Evolutionary conservation across 2,888 invertebrate genomes (phyloP).

Genomic region (Agrochola litura): DNA sequence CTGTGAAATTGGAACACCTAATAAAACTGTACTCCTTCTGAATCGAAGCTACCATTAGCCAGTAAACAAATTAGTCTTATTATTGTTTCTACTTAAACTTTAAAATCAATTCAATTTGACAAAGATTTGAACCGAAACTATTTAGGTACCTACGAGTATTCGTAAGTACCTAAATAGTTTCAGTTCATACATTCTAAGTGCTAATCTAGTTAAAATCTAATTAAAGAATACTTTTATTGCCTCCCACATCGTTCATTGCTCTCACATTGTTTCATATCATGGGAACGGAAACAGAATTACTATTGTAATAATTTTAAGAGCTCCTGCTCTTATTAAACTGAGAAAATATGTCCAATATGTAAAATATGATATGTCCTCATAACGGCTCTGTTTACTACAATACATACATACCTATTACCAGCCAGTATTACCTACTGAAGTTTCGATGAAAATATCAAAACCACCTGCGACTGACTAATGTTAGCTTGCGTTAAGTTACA

Average conservation of each 20-base stretch:
- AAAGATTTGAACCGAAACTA: no score
- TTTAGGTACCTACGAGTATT: no score
- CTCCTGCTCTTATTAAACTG: no score
- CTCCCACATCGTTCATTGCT: conserved; percentile 38
- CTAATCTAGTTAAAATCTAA: conserved; percentile 9
- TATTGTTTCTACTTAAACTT: neutral
- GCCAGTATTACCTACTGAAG: neutral
- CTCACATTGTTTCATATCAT: conserved; percentile 15
- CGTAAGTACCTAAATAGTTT: neutral
- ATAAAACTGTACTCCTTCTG: neutral
- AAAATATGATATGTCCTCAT: no score
- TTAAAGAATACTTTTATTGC: neutral
- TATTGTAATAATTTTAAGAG: conserved; percentile 15
- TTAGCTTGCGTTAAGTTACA: neutral
- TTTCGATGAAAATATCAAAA: conserved; percentile 2
- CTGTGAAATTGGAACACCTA: neutral
- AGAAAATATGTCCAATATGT: no score
- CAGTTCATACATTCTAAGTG: neutral
- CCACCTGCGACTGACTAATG: conserved; percentile 3
- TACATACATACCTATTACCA: neutral
- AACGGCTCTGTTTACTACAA: neutral
- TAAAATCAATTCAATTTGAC: neutral
- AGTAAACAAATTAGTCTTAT: neutral
- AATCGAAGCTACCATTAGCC: neutral
- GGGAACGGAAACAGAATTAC: conserved; percentile 20